Percentiles rank a stretch among this genome's conserved stretches.
Conservation (phyloP, 1,140 invertebrate species). For the Conus ventricosus region DNA sequence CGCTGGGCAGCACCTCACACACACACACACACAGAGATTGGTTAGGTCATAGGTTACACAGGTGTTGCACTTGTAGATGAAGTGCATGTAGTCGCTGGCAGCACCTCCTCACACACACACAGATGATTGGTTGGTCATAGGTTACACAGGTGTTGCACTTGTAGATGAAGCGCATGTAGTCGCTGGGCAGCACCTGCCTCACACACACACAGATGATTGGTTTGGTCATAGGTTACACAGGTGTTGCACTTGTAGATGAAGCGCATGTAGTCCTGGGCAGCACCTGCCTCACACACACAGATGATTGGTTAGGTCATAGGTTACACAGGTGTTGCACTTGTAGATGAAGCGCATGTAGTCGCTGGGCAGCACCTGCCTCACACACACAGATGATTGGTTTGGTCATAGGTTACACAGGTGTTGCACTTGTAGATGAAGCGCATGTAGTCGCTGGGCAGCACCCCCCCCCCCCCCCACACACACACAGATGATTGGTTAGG, state of each 20-base stretch:
- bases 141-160: slow-evolving; percentile 84
- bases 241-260: slow-evolving; percentile 90
- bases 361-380: too few species aligned
- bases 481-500: slow-evolving; percentile 83
- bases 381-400: too few species aligned
- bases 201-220: too few species aligned
- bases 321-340: slow-evolving; percentile 87
- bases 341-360: slow-evolving; percentile 88
- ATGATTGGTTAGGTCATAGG: slow-evolving; percentile 85
- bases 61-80: slow-evolving; percentile 87
- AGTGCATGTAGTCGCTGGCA: slow-evolving; percentile 85
- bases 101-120: slow-evolving; percentile 58
- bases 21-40: too few species aligned
- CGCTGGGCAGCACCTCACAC: slow-evolving; percentile 56
- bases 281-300: too few species aligned
- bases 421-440: slow-evolving; percentile 89
- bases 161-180: slow-evolving; percentile 87
- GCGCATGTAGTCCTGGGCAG: slow-evolving; percentile 83
- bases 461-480: slow-evolving; percentile 74
- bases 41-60: too few species aligned
- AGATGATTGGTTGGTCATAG: slow-evolving; percentile 80
- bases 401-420: slow-evolving; percentile 78
- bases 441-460: slow-evolving; percentile 84
- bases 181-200: slow-evolving; percentile 80
- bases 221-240: slow-evolving; percentile 88